Conservation (phyloP, 2,888 invertebrate genomes). For the Horisme vitalbata region DNA sequence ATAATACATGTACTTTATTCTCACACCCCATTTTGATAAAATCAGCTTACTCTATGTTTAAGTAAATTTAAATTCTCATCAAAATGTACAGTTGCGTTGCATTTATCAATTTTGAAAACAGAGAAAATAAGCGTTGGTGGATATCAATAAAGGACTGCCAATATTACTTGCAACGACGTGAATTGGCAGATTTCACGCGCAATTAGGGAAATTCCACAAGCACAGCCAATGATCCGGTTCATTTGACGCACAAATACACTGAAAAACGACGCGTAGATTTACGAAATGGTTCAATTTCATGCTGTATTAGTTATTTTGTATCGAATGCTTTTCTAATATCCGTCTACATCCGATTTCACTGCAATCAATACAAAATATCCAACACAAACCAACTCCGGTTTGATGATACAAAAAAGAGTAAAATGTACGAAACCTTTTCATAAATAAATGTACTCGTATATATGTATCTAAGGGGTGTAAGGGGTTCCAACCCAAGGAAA, state of each 20-base stretch:
- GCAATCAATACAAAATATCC: too few species aligned
- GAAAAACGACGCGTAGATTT: slow-evolving; percentile 22
- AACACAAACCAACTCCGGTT: too few species aligned
- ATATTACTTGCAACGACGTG: slow-evolving; percentile 17
- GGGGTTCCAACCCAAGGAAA: too few species aligned
- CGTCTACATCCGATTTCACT: not conserved
- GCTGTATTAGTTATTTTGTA: slow-evolving; percentile 7
- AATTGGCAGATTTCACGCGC: slow-evolving; percentile 26
- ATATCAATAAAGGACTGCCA: slow-evolving; percentile 3
- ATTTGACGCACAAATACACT: slow-evolving; percentile 26
- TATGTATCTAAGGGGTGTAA: too few species aligned
- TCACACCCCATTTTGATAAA: too few species aligned
- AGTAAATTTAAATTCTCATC: too few species aligned
- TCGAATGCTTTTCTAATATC: not conserved
- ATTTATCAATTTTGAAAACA: not conserved
- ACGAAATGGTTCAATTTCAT: slow-evolving; percentile 24
- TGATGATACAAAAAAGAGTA: too few species aligned
- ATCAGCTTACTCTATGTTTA: too few species aligned
- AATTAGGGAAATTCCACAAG: slow-evolving; percentile 28
- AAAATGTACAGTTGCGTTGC: too few species aligned
- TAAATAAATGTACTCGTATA: too few species aligned
- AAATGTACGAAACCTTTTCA: too few species aligned
- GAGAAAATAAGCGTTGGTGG: not conserved
- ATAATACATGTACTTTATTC: too few species aligned
- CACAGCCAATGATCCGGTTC: slow-evolving; percentile 25